A percentile compares a stretch with the other conserved stretches of the same genome.
Evolutionary conservation across 2,113 vertebrate species (phyloP).

Genomic region (Cheirogaleus medius): DNA sequence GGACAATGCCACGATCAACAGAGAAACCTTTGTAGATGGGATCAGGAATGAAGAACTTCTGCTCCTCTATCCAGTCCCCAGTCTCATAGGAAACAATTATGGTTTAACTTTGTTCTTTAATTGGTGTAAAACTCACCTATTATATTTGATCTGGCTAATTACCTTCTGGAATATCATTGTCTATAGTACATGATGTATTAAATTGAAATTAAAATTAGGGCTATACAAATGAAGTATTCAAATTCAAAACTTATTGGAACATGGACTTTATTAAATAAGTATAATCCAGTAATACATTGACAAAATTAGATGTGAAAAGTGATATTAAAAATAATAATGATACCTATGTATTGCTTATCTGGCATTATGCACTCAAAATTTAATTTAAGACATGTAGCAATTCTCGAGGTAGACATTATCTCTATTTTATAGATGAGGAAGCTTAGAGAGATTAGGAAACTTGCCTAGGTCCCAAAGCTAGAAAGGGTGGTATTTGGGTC

Average conservation of each 20-base stretch:
- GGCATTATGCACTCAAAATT: not conserved
- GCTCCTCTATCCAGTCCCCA: not conserved
- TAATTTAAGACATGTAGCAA: not conserved
- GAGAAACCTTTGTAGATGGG: slow-evolving; percentile 19
- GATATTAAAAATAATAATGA: not conserved
- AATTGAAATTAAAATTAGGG: not conserved
- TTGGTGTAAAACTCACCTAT: not conserved
- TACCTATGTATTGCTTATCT: not conserved
- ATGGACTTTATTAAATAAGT: not conserved
- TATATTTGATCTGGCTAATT: not conserved
- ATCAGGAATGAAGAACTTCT: not conserved
- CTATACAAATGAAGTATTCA: not conserved
- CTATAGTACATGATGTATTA: not conserved
- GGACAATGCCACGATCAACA: slow-evolving; percentile 36
- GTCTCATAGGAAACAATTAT: not conserved
- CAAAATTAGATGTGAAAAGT: not conserved
- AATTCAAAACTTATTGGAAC: not conserved
- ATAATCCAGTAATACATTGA: not conserved
- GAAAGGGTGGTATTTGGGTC: not conserved
- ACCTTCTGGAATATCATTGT: not conserved
- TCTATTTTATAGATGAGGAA: not conserved
- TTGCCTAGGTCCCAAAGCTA: not conserved
- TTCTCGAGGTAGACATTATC: not conserved
- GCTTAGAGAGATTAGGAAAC: not conserved
- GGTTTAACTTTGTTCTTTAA: not conserved